Evolutionary conservation across 1,140 invertebrate genomes (phyloP), one percentile per base, ranked within the genome.

Genomic region (Brachionus manjavacas): DNA sequence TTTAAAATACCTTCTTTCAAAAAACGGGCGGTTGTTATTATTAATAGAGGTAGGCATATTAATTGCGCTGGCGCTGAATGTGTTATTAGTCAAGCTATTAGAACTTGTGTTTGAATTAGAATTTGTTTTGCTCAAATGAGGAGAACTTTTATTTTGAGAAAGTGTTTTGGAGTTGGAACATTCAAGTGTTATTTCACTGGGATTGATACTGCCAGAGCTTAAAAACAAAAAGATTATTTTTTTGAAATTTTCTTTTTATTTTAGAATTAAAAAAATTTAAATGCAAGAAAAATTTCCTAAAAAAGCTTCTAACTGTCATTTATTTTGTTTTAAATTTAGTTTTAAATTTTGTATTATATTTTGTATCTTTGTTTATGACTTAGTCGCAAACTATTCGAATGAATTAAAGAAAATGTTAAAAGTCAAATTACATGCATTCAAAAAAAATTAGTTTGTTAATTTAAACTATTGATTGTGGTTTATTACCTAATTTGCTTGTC

Each of bases 401-500:
- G 31, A 35, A 35, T 35, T 35, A 7, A 35, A 35, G 31, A 16
- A 52, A 52, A 52, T 52, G 6, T 16, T 16, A 52, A 52, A 52
- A 52, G 12, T n/a, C 46, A n/a, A 35, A 35, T 52, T 14, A 7
- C 46, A 52, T 52, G 46, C 46, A 35, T 52, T n/a, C 14, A 52
- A 52, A 52, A 52, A 52, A n/a, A 66, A 66, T 72, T 72, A 28
- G 7, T 72, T 72, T 1, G n/a, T 41, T 41, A n/a, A 23, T 23
- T 72, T 35, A 1, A 14, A 35, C 31, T 72, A 12, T 72, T 35
- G 28, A 31, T 39, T 9, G 3, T 66, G 31, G 16, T 39, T 12
- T 9, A n/a, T 74, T 76, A 76, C 72, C 72, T 76, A 25, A 74
- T 74, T 74, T 76, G 72, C 16, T 76, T 76, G 23, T 76, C 72